phyloP scores from a whole-genome alignment of 2,797 vertebrate genomes.

The Carapus acus region DNA sequence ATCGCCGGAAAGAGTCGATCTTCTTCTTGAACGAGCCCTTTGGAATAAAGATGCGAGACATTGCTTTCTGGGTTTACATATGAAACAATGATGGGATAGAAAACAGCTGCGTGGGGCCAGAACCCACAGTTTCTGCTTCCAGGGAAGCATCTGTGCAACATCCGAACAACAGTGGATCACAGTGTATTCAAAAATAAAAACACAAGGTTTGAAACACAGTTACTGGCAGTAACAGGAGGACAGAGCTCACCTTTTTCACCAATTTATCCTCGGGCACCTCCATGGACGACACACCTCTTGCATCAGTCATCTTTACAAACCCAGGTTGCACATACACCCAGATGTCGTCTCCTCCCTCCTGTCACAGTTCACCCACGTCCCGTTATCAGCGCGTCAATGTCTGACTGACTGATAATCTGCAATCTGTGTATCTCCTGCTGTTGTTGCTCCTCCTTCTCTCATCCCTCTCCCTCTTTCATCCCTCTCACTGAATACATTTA shows the following conservation, averaged over 20 bases:
- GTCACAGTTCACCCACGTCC: slow-evolving; percentile 39
- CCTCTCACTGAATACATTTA: slow-evolving; percentile 35
- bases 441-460: slow-evolving; percentile 61
- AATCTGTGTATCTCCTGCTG: slow-evolving; percentile 48
- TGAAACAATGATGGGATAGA: too few species aligned
- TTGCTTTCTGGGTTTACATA: too few species aligned
- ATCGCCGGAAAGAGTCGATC: slow-evolving; percentile 71
- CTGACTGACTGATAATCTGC: slow-evolving; percentile 63
- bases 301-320: slow-evolving; percentile 59
- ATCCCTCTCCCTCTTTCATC: slow-evolving; percentile 38
- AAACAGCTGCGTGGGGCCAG: too few species aligned
- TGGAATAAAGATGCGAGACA: background rate
- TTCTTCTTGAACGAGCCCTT: slow-evolving; percentile 78
- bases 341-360: slow-evolving; percentile 31
- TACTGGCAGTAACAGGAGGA: too few species aligned
- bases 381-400: slow-evolving; percentile 52
- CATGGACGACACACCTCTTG: slow-evolving; percentile 53
- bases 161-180: too few species aligned
- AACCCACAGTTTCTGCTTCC: too few species aligned
- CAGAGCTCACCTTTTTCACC: slow-evolving; percentile 70
- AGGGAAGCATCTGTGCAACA: too few species aligned
- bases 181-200: too few species aligned
- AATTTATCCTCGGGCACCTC: slow-evolving; percentile 66
- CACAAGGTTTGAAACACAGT: too few species aligned
- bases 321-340: slow-evolving; percentile 46